These are phyloP conservation scores for Antheraea assamensis DNA, from an alignment of 2,888 invertebrate genomes.

Conservation along the genomic window DNA sequence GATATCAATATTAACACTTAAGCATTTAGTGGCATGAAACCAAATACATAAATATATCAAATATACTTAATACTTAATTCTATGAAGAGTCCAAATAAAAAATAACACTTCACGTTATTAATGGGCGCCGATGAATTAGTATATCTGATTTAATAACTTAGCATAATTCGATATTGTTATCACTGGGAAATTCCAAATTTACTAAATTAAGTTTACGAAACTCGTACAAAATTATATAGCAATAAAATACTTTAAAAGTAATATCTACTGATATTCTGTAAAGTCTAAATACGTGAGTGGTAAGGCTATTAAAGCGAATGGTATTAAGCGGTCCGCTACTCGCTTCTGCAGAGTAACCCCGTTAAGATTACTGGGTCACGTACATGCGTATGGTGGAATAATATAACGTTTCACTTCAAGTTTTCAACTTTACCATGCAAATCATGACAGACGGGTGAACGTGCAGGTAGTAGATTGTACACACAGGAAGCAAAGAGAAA, in stretches of 20 bases:
- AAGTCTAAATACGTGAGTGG: background rate
- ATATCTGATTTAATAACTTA: too few relatives aligned
- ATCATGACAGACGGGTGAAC: constrained; percentile 15
- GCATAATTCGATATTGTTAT: too few relatives aligned
- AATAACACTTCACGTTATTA: too few relatives aligned
- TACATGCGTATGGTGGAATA: constrained; percentile 24
- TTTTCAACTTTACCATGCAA: constrained; percentile 29
- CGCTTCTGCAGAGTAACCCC: constrained; percentile 25
- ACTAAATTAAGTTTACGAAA: background rate
- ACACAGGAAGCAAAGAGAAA: constrained; percentile 4
- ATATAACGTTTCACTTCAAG: constrained; percentile 26
- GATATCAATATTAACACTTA: too few relatives aligned
- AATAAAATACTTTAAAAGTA: background rate
- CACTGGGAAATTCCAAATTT: too few relatives aligned
- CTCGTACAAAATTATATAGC: background rate
- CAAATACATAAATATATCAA: too few relatives aligned
- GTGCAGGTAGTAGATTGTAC: background rate
- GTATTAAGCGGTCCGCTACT: background rate
- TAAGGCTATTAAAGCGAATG: background rate
- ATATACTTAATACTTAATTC: too few relatives aligned
- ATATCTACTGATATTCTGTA: background rate
- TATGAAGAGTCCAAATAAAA: too few relatives aligned
- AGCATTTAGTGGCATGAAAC: too few relatives aligned
- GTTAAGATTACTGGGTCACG: constrained; percentile 45
- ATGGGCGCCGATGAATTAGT: too few relatives aligned